Evolutionary conservation across 2,888 invertebrate genomes (phyloP), one percentile per base, ranked within the genome.

Genomic region (Erannis defoliaria): DNA sequence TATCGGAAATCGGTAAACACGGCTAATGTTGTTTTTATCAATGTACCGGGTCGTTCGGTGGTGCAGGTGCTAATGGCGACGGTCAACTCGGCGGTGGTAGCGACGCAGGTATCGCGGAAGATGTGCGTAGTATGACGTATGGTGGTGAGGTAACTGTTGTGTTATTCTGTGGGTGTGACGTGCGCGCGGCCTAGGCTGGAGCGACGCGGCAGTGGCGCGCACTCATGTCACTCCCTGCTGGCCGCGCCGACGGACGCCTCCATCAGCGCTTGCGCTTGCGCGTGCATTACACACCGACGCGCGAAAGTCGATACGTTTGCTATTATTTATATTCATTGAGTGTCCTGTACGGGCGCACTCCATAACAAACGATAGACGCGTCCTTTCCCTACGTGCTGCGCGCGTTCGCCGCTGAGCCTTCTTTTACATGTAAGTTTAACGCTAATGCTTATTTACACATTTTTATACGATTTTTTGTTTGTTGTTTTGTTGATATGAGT

Each of bases 251-350:
- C 77, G 80, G 78, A 77, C 81, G 81, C 80, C 81, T 77, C 77
- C 81, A 81, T 80, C 76, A 78, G 82, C 80, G 84, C 76, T 77
- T 42, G 81, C 80, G 73, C 74, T 49, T 45, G 62, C 55, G 62
- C 62, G 53, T 38, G 60, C 53, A 38, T 68, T 31, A 55, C 48
- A 76, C 76, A 76, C 63, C 68, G 66, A 64, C 75, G 75, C 88
- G 86, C 88, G 88, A 88, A 88, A 88, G 84, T 88, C 81, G 78
- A 77, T 73, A 75, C 77, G 81, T 77, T 82, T 76, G 73, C 62
- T 74, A 75, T 81, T 85, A 84, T 86, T 88, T 83, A 84, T 88
- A 89, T 89, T 90, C 89, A 82, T 76, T 70, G 71, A 72, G 82
- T 81, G 86, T 81, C 77, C 76, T 73, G 70, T 72, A 63, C 73